Conservation (phyloP, 2,888 invertebrate genomes). For the Nomada hirtipes region DNA sequence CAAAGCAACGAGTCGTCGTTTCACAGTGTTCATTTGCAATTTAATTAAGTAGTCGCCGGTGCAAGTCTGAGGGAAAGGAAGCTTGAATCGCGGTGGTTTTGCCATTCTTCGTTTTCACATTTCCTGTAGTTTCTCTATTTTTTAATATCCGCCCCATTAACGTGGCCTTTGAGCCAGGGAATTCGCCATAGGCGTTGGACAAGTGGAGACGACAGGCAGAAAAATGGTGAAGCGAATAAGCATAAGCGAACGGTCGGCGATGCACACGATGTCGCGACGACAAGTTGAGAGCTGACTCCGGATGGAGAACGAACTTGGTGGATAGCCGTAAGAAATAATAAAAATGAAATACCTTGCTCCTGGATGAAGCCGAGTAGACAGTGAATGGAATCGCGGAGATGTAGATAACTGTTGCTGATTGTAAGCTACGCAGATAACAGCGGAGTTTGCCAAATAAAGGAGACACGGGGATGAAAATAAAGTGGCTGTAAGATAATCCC, state of each 20-base stretch:
- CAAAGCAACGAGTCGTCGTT: not conserved
- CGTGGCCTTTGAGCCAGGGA: conserved; percentile 44
- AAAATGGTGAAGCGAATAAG: conserved; percentile 1
- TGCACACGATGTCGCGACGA: conserved; percentile 4
- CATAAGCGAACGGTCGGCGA: conserved; percentile 18
- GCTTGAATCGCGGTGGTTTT: not conserved
- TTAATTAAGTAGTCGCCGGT: conserved; percentile 46
- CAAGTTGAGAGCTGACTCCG: not conserved
- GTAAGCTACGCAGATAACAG: not conserved
- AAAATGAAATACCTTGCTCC: conserved; percentile 3
- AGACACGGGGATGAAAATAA: not conserved
- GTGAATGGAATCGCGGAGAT: not conserved
- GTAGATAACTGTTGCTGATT: not conserved
- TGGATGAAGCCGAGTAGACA: not conserved
- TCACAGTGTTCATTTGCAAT: conserved; percentile 31
- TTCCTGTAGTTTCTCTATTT: conserved; percentile 67
- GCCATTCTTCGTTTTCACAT: not conserved
- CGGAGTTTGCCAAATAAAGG: not conserved
- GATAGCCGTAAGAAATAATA: conserved; percentile 8
- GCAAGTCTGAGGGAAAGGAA: not conserved
- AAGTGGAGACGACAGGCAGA: conserved; percentile 27
- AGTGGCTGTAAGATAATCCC: not conserved
- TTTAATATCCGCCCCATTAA: conserved; percentile 70
- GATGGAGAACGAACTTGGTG: not conserved
- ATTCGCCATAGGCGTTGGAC: not conserved